These are phyloP conservation scores for Epizoanthus fatuus DNA, from an alignment of 92 coral and sea anemone genomes.

Conservation along the genomic window DNA sequence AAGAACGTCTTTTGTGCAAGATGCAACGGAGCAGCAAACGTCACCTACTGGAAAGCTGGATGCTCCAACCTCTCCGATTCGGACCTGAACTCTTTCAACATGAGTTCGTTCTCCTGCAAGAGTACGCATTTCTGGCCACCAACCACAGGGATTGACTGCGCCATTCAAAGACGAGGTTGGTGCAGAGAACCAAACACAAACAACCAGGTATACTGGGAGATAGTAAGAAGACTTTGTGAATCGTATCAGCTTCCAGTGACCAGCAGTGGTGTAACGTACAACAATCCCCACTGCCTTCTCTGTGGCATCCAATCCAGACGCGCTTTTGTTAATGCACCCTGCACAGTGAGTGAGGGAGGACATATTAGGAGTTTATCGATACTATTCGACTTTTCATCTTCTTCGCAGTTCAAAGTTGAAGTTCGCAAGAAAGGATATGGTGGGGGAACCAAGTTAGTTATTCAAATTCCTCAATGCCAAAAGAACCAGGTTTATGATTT, in stretches of 20 bases:
- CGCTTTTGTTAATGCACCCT: not conserved
- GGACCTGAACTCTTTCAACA: too few relatives aligned
- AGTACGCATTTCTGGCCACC: too few relatives aligned
- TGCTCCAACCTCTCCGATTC: too few relatives aligned
- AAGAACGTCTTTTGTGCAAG: conserved; percentile 8
- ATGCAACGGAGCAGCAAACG: not conserved
- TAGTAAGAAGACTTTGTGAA: not conserved
- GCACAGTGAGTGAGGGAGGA: not conserved
- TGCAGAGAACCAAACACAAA: not conserved
- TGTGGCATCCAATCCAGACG: not conserved
- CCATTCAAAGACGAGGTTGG: too few relatives aligned
- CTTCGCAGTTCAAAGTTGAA: not conserved
- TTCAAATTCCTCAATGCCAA: not conserved
- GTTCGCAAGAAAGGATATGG: not conserved
- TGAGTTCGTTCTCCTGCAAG: too few relatives aligned
- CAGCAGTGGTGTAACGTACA: not conserved
- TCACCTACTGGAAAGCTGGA: not conserved
- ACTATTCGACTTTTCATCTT: not conserved
- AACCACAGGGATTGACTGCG: too few relatives aligned
- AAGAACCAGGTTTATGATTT: not conserved
- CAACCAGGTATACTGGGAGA: not conserved
- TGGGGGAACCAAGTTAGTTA: not conserved
- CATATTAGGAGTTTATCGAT: not conserved
- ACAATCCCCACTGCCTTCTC: conserved; percentile 20
- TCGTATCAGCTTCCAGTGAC: conserved; percentile 12